Evolutionary conservation across 92 coral and sea anemone genomes (phyloP).

Genomic region (Actinernus sp.): DNA sequence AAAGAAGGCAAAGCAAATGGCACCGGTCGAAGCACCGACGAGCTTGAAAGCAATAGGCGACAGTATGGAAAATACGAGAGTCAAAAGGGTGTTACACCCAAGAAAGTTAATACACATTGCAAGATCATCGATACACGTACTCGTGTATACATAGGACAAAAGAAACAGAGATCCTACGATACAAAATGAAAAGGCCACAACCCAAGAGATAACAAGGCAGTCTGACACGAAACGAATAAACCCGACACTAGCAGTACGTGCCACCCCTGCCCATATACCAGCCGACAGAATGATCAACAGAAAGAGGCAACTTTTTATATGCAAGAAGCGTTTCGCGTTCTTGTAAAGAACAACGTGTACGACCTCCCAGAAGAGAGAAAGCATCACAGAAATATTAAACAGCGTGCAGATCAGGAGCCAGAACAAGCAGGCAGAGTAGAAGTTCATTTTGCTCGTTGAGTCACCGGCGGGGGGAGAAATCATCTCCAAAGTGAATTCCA

Average conservation of each 20-base stretch:
- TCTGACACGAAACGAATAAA: constrained; percentile 42
- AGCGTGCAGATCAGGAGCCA: constrained; percentile 48
- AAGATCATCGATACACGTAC: neutral
- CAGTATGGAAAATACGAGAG: constrained; percentile 53
- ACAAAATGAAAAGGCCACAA: constrained; percentile 49
- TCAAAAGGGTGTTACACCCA: neutral
- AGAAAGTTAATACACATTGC: neutral
- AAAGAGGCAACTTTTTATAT: constrained; percentile 30
- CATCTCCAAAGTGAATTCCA: constrained; percentile 72
- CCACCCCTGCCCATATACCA: constrained; percentile 43
- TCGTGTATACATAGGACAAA: constrained; percentile 32
- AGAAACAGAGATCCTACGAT: constrained; percentile 56
- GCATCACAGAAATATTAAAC: constrained; percentile 39
- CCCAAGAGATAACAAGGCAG: constrained; percentile 63
- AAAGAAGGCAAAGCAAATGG: constrained; percentile 67
- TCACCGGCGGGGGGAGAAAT: constrained; percentile 53
- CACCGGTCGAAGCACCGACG: constrained; percentile 51
- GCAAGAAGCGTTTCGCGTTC: constrained; percentile 28
- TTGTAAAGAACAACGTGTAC: constrained; percentile 47
- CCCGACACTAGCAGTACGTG: constrained; percentile 17
- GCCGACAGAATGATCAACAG: constrained; percentile 32
- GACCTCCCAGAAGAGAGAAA: constrained; percentile 82
- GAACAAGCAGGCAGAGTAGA: constrained; percentile 55
- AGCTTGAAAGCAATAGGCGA: constrained; percentile 64
- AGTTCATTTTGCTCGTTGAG: constrained; percentile 13